Base-by-base conservation (phyloP, 2,797 vertebrate species). In the Chelmon rostratus region DNA sequence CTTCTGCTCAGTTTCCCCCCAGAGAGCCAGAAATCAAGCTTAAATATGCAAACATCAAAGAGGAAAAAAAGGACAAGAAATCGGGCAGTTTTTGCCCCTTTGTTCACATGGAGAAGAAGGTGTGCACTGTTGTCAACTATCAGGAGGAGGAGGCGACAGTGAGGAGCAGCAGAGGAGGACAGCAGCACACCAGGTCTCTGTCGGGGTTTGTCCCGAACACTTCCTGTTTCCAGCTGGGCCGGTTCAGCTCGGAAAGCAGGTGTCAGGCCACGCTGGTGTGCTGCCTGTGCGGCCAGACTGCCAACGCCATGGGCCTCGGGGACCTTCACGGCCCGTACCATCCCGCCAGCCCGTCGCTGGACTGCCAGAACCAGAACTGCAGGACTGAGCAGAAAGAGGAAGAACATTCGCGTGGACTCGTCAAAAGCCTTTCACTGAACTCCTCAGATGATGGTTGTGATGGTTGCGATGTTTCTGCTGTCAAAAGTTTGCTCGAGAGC, bases 311-410 rank as follows among this genome's bases (percentile, higher is more conserved):
- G 71, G 93, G 93, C 37, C 88, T 96, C 1, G 96, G 96, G 31
- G 96, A 96, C 90, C 92, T 96, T 6, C 95, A 96, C 19, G 96
- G 96, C 1, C 96, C 96, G 0, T 96, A 96, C 82, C 63, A 65
- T 52, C 89, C 90, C 38, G 16, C 23, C 7, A n/a, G 31, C 52
- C 8, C 59, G 0, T 1, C 79, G 7, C 16, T 3, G 35, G 79
- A 85, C 52, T 12, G 44, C 40, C 63, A 78, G 5, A 18, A 9
- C 18, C 61, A 76, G 28, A 46, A 65, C 13, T 5, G 62, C 69
- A 78, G 38, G 23, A 64, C 64, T 5, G 81, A 3, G 73, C 78
- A 57, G 59, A 46, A 53, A n/a, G 78, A 76, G 40, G 67, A 74
- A 1, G 72, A 54, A 7, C 28, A n/a, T 23, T 19, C 2, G 1